phyloP scores from a whole-genome alignment of 2,113 vertebrate genomes.

The Archocentrus centrarchus region DNA sequence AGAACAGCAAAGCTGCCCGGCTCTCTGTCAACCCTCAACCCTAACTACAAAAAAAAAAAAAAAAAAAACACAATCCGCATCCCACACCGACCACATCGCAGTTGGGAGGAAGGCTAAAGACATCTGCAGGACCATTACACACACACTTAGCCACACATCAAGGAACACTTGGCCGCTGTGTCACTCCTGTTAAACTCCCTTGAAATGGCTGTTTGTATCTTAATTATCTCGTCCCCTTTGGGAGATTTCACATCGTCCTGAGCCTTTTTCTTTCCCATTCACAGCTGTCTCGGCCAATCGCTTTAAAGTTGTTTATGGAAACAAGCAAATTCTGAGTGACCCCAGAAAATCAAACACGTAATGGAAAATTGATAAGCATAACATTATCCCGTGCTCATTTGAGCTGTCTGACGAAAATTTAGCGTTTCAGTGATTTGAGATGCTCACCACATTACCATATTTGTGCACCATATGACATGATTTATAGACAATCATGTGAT shows the following conservation, averaged over 20 bases:
- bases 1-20: conserved; percentile 39
- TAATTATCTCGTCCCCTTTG: conserved; percentile 15
- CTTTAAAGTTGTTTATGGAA: conserved; percentile 50
- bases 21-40: conserved; percentile 45
- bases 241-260: conserved; percentile 23
- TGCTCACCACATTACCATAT: conserved; percentile 48
- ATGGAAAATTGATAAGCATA: conserved; percentile 60
- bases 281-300: background rate
- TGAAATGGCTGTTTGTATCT: conserved; percentile 34
- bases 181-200: conserved; percentile 44
- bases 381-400: conserved; percentile 25
- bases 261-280: background rate
- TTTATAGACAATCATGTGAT: conserved; percentile 63
- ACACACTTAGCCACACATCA: conserved; percentile 65
- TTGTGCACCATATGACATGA: conserved; percentile 61
- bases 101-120: conserved; percentile 58
- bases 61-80: conserved; percentile 39
- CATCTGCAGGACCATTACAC: conserved; percentile 68
- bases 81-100: conserved; percentile 63
- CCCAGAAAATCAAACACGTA: conserved; percentile 27
- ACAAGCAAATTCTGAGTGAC: conserved; percentile 18
- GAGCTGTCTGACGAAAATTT: conserved; percentile 17
- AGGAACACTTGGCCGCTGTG: conserved; percentile 46
- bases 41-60: conserved; percentile 25
- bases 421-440: conserved; percentile 30